A percentile compares a stretch with the other conserved stretches of the same genome.
These are phyloP conservation scores for Gryllus longicercus DNA, from an alignment of 2,888 invertebrate species.

Conservation along the genomic window DNA sequence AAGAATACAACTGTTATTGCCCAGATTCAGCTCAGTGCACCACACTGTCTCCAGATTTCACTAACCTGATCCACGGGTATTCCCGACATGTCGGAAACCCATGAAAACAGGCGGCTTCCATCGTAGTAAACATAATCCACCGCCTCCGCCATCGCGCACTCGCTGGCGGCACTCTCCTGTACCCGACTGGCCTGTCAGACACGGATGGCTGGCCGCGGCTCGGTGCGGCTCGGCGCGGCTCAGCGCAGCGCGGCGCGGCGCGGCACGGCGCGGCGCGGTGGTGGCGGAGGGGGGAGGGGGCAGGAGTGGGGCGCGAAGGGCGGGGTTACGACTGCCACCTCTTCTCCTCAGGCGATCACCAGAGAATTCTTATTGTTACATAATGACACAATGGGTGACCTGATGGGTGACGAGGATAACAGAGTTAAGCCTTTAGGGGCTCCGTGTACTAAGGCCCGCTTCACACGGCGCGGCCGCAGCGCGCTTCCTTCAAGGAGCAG, in stretches of 20 bases:
- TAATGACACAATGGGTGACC: not conserved
- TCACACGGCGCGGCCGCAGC: too few relatives aligned
- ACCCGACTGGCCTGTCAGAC: not conserved
- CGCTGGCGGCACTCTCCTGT: not conserved
- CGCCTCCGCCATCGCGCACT: slow-evolving; percentile 21
- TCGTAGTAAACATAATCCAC: slow-evolving; percentile 53
- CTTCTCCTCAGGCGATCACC: not conserved
- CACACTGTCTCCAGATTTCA: not conserved
- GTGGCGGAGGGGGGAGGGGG: not conserved
- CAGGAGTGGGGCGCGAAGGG: not conserved
- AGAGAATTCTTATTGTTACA: not conserved
- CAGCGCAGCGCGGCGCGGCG: not conserved
- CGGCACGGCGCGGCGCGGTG: not conserved
- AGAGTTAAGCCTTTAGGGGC: not conserved
- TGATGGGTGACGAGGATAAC: not conserved
- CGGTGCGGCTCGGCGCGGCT: not conserved
- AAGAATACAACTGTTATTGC: too few relatives aligned
- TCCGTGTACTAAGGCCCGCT: too few relatives aligned
- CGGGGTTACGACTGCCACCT: not conserved
- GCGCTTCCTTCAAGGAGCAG: too few relatives aligned
- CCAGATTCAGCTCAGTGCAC: too few relatives aligned
- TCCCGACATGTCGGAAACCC: slow-evolving; percentile 64
- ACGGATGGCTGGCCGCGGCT: not conserved
- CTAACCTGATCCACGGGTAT: slow-evolving; percentile 78
- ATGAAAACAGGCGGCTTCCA: slow-evolving; percentile 67